Evolutionary conservation across 1,140 invertebrate species (phyloP).

Genomic region (Heliconius eleuchia): DNA sequence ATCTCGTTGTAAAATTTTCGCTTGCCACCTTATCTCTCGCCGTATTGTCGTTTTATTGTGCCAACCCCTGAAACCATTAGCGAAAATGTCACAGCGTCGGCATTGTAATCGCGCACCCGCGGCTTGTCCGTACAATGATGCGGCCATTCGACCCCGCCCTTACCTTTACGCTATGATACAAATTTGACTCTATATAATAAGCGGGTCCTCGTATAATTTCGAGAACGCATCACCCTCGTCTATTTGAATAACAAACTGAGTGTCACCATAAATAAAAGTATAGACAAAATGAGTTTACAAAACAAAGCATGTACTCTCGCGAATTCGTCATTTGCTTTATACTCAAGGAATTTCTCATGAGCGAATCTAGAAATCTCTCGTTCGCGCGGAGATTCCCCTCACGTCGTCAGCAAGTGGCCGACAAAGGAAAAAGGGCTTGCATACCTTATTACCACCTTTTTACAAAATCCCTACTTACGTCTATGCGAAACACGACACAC

Average conservation of each 20-base stretch:
- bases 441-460: conserved; percentile 80
- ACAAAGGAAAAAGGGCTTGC: conserved; percentile 79
- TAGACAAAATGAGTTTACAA: conserved; percentile 37
- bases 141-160: conserved; percentile 68
- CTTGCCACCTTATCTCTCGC: conserved; percentile 78
- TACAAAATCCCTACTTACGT: conserved; percentile 69
- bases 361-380: conserved; percentile 65
- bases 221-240: conserved; percentile 38
- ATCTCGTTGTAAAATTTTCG: conserved; percentile 78
- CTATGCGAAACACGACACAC: conserved; percentile 68
- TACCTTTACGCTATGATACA: conserved; percentile 70
- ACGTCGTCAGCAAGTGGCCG: conserved; percentile 76
- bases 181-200: conserved; percentile 73
- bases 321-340: conserved; percentile 61
- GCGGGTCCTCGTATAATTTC: conserved; percentile 60
- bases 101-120: conserved; percentile 74
- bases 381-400: conserved; percentile 63
- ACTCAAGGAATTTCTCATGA: conserved; percentile 47
- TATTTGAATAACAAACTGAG: conserved; percentile 45
- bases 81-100: conserved; percentile 77
- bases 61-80: conserved; percentile 78
- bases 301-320: conserved; percentile 49
- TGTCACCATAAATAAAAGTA: conserved; percentile 39
- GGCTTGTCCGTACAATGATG: conserved; percentile 72
- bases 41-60: conserved; percentile 80